Evolutionary conservation across 1,140 invertebrate genomes (phyloP), one percentile per base, ranked within the genome.

Genomic region (Drosophila pandora): DNA sequence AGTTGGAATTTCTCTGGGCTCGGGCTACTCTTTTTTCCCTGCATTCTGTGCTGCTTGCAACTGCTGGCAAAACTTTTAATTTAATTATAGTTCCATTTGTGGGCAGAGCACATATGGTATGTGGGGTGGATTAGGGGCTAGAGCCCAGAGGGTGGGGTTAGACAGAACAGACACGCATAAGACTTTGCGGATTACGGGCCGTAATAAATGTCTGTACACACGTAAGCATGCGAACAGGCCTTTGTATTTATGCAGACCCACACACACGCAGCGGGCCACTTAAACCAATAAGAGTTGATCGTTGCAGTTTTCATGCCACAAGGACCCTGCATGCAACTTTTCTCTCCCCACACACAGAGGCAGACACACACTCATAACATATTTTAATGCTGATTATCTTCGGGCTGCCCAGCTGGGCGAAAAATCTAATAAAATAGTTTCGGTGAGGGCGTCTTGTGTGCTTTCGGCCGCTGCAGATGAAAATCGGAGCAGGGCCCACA

Each of bases 21-120:
- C 10, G 12, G 43, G 61, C 49, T 53, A 50, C 60, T 55, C 55
- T 48, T 56, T 57, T 60, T 55, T 54, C 48, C 10, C 22, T 43
- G 56, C 49, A 25, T 43, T 49, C 52, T 49, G 22, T 25, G 41
- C 41, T 56, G n/a, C 17, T 10, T 56, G 45, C 45, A 76, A 81
- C 75, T 72, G 64, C 74, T 83, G 71, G 83, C 39, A 67, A 79
- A 83, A 88, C 71, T 88, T 88, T 88, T 88, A 83, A 88, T 89
- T 88, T 88, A 88, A 88, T 88, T 88, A 88, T 88, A 88, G 79
- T 82, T 88, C 58, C 79, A 76, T 88, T 79, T 83, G 79, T 67
- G 83, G 76, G 48, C 53, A 72, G 17, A 57, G 65, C 67, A 69
- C 69, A 77, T 65, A 68, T 68, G 41, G 30, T n/a, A 21, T 13